Evolutionary conservation across 2,888 invertebrate species (phyloP), one percentile per base, ranked within the genome.

Genomic region (Scaptomyza reducta): DNA sequence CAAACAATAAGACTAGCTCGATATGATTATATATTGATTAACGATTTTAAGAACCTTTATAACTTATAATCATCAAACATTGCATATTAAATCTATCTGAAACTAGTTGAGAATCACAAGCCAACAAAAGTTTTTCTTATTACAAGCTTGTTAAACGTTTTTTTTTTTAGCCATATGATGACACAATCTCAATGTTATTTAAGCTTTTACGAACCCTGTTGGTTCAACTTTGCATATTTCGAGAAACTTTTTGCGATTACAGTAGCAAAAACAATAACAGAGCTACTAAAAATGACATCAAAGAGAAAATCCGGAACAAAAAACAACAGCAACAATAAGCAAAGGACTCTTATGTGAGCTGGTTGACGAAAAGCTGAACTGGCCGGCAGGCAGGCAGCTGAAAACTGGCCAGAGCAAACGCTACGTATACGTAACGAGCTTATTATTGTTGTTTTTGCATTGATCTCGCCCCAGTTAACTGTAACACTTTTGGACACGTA

Each of bases 301-400:
- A 75, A 78, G 18, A 70, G 55, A 16, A 33, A 58, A 51, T 50
- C n/a, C 3, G 22, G 22, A 25, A 35, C 22, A 57, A 25, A 35
- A 16, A 57, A 25, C 51, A 66, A 16, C 50, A 53, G 47, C 29
- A 57, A 16, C 14, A 38, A 14, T 16, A 40, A 31, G n/a, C n/a
- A 31, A 16, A 54, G 29, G 51, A 35, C 57, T 60, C 50, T 33
- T 33, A 38, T 44, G 33, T 11, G 31, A 45, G 25, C 50, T n/a
- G 67, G 13, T 71, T 76, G 79, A 79, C 79, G 79, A 64, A 75
- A 75, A 76, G 44, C 44, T 65, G 14, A 60, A 35, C n/a, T 41
- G 9, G 46, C 47, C 62, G 46, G 14, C 41, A 40, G 16, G n/a
- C 35, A 14, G 9, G 46, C 41, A 47, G 46, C 44, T 29, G 27